Conservation (phyloP, 2,888 invertebrate genomes). For the Tachina lurida region DNA sequence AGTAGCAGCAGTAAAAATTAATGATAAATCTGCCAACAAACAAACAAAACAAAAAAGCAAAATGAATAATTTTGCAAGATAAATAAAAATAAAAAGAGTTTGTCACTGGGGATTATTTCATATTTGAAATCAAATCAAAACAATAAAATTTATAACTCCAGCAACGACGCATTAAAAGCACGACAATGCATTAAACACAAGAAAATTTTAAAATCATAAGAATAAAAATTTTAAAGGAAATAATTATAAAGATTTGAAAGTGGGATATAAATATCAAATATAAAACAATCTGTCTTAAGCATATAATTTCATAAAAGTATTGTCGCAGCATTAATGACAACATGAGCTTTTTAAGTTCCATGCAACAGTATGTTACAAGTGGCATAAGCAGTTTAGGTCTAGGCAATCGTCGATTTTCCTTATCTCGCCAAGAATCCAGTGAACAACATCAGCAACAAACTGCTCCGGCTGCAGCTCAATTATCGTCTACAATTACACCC, state of each 20-base stretch:
- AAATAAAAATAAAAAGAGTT: slow-evolving; percentile 5
- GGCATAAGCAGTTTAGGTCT: slow-evolving; percentile 91
- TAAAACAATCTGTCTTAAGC: not conserved
- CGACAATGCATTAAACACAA: not conserved
- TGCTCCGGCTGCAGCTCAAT: slow-evolving; percentile 31
- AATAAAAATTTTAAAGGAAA: not conserved
- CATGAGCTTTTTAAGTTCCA: slow-evolving; percentile 94
- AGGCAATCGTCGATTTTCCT: slow-evolving; percentile 89
- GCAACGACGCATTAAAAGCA: slow-evolving; percentile 16
- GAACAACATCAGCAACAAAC: slow-evolving; percentile 81
- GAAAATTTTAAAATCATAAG: not conserved
- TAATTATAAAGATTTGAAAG: not conserved
- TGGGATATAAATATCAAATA: too few species aligned
- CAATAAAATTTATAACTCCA: slow-evolving; percentile 13
- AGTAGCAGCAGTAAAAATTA: slow-evolving; percentile 14
- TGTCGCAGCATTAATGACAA: slow-evolving; percentile 75
- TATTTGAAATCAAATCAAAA: slow-evolving; percentile 22
- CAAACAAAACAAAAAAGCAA: not conserved
- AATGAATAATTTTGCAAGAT: not conserved
- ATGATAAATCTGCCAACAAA: not conserved
- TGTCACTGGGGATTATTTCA: slow-evolving; percentile 23
- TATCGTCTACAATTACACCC: slow-evolving; percentile 38
- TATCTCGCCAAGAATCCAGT: slow-evolving; percentile 87
- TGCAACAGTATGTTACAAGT: slow-evolving; percentile 93
- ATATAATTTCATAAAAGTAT: not conserved